Conservation (phyloP, 2,888 invertebrate genomes). For the Deilephila porcellus region DNA sequence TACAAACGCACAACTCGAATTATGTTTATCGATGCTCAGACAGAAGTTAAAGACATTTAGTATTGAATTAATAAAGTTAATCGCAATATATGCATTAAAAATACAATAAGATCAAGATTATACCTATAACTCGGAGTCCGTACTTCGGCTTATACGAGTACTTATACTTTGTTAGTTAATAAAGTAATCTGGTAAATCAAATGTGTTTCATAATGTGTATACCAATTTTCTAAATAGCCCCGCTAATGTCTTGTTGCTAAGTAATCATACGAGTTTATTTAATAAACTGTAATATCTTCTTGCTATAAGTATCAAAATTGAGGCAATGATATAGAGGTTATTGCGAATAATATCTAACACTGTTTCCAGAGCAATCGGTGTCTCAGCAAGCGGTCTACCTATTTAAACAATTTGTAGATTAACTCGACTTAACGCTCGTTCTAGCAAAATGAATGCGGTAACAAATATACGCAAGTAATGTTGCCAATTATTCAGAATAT, state of each 20-base stretch:
- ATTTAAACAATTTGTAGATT: neutral
- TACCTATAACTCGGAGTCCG: neutral
- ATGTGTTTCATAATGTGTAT: too few relatives aligned
- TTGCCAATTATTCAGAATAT: constrained; percentile 3
- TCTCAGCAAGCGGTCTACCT: constrained; percentile 3
- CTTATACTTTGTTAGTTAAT: neutral
- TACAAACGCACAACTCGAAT: neutral
- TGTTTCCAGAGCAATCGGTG: neutral
- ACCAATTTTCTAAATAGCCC: too few relatives aligned
- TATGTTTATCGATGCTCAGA: neutral
- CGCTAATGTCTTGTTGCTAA: too few relatives aligned
- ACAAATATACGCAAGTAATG: neutral
- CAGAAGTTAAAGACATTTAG: neutral
- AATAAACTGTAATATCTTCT: neutral
- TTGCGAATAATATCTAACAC: constrained; percentile 3
- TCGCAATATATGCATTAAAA: neutral
- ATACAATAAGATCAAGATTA: neutral
- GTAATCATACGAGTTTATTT: neutral
- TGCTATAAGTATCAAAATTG: neutral
- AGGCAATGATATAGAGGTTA: neutral
- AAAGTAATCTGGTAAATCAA: too few relatives aligned
- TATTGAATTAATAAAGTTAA: neutral
- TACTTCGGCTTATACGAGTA: neutral
- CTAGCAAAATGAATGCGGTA: neutral
- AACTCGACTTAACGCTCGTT: neutral